A percentile compares a stretch with the other conserved stretches of the same genome.
These are phyloP conservation scores for Microdon myrmicae DNA, from an alignment of 2,888 invertebrate species.

Conservation along the genomic window DNA sequence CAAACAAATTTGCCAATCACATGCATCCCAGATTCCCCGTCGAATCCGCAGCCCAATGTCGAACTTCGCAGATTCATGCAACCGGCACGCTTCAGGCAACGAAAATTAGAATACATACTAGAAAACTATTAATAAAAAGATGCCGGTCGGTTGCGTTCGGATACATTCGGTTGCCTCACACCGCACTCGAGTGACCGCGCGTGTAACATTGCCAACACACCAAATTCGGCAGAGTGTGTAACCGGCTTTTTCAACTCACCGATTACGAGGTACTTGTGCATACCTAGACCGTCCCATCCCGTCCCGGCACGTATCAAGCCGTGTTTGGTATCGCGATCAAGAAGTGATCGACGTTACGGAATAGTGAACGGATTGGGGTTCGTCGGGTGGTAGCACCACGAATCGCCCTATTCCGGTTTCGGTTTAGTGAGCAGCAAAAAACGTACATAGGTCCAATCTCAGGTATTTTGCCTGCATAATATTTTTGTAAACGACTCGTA, in stretches of 20 bases:
- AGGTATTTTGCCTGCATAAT: conserved; percentile 45
- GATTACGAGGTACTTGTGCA: conserved; percentile 40
- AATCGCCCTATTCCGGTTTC: conserved; percentile 45
- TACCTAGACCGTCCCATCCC: conserved; percentile 3
- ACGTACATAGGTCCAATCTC: conserved; percentile 42
- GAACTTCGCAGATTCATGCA: conserved; percentile 46
- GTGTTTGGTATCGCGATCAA: background rate
- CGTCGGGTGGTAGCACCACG: conserved; percentile 31
- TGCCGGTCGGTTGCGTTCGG: conserved; percentile 67
- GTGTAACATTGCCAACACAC: conserved; percentile 58
- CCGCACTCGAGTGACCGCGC: conserved; percentile 68
- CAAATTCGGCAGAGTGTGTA: conserved; percentile 53
- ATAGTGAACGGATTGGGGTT: conserved; percentile 30
- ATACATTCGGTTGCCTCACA: conserved; percentile 67
- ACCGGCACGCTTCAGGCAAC: conserved; percentile 48
- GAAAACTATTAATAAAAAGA: conserved; percentile 53
- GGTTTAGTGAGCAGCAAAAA: conserved; percentile 36
- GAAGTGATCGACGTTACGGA: conserved; percentile 8
- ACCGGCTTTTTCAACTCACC: conserved; percentile 48
- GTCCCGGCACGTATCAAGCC: background rate
- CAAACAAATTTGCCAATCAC: too few relatives aligned
- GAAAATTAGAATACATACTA: conserved; percentile 50
- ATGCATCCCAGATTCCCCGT: too few relatives aligned
- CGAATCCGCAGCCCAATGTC: too few relatives aligned
- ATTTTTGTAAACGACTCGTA: conserved; percentile 46